phyloP scores from a whole-genome alignment of 2,888 invertebrate species.

The Epirrhoe tristata region DNA sequence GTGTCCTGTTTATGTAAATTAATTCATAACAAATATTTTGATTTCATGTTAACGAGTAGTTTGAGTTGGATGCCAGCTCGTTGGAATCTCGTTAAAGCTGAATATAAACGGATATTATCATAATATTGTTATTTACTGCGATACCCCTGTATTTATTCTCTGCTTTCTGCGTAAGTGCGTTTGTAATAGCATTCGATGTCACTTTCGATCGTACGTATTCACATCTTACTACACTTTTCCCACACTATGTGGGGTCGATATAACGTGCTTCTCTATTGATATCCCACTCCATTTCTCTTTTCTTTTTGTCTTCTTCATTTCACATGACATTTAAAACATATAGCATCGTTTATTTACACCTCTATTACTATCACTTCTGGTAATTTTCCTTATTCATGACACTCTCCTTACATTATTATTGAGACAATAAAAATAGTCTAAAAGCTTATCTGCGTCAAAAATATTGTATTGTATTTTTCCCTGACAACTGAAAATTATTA shows the following conservation, averaged over 20 bases:
- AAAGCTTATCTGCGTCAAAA: background rate
- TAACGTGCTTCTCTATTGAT: background rate
- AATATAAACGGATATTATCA: slow-evolving; percentile 73
- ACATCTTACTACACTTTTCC: background rate
- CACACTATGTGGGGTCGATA: background rate
- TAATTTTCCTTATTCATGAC: too few species aligned
- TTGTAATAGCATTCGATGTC: background rate
- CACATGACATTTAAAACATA: too few species aligned
- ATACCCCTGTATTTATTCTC: slow-evolving; percentile 39
- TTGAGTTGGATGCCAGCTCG: slow-evolving; percentile 65
- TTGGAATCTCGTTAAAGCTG: slow-evolving; percentile 73
- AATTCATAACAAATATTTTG: slow-evolving; percentile 83
- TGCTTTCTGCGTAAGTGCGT: slow-evolving; percentile 37
- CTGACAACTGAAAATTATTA: background rate
- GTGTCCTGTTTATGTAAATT: slow-evolving; percentile 77
- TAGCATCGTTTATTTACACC: too few species aligned
- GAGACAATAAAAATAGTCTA: background rate
- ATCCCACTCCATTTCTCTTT: background rate
- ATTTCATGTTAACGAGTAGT: slow-evolving; percentile 78
- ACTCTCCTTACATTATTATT: too few species aligned
- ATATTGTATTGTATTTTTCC: background rate
- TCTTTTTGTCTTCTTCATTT: background rate
- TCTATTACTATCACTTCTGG: too few species aligned
- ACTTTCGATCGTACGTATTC: background rate
- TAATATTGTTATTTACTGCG: slow-evolving; percentile 77